Base-by-base conservation (phyloP, 2,888 invertebrate species). In the Diarsia rubi region DNA sequence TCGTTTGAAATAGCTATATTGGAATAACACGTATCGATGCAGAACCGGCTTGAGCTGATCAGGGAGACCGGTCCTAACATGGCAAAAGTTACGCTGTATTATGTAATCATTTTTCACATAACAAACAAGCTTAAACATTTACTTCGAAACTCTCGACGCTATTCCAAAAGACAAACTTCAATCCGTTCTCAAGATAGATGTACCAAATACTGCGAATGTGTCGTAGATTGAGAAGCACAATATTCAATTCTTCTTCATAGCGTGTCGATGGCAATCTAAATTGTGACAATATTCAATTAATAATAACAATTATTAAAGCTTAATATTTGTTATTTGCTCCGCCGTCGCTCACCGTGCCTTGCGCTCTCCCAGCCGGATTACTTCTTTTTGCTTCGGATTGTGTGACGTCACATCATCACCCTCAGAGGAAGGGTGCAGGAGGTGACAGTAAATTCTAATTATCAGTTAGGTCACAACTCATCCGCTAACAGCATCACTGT, bases 261-360 rank as follows among this genome's bases (percentile, higher is more conserved):
- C n/a, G n/a, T n/a, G n/a, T n/a, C n/a, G n/a, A n/a, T n/a, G n/a
- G n/a, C n/a, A n/a, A n/a, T n/a, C n/a, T n/a, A n/a, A n/a, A n/a
- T n/a, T n/a, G n/a, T n/a, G n/a, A 37, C 37, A 47, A 52, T 27
- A 45, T 31, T 77, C 24, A 54, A 82, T 81, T 45, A 76, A 47
- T 64, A 65, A 60, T 45, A 3, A 42, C n/a, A 63, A 75, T n/a
- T n/a, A 75, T 54, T 14, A 54, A 49, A 66, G n/a, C 24, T 47
- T 60, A 65, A 76, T 66, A 66, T 65, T 78, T 78, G 49, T 57
- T 68, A 57, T 78, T 77, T 49, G 78, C 49, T 42, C n/a, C 5
- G 19, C n/a, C 37, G n/a, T 62, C n/a, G n/a, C 42, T 12, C 42
- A 27, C 16, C 76, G 83, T 65, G 79, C 79, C 79, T 21, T 59